A percentile compares a stretch with the other conserved stretches of the same genome.
phyloP scores from a whole-genome alignment of 2,113 vertebrate species.

The Dermatemys mawii region DNA sequence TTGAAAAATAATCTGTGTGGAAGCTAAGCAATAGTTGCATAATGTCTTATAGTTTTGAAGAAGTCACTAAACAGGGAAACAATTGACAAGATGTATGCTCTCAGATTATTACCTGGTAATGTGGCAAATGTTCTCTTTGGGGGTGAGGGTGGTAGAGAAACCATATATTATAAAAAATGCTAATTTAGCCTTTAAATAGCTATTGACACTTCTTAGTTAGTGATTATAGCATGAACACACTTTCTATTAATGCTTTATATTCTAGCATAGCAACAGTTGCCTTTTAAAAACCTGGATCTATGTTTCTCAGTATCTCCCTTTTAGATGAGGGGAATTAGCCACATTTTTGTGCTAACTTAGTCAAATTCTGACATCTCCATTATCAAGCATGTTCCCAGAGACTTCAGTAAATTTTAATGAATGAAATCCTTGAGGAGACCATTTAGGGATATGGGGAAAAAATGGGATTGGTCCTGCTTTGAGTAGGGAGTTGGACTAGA shows the following conservation, averaged over 20 bases:
- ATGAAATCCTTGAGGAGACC: too few relatives aligned
- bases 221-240: neutral
- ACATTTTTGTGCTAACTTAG: neutral
- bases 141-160: neutral
- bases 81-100: neutral
- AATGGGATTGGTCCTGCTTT: too few relatives aligned
- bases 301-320: too few relatives aligned
- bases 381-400: neutral
- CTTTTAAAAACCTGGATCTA: neutral
- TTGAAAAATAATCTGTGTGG: neutral
- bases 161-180: neutral
- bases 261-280: neutral
- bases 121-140: neutral
- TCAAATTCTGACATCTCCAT: neutral
- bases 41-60: neutral
- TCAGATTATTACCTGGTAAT: neutral
- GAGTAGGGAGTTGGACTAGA: too few relatives aligned
- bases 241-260: neutral
- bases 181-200: neutral
- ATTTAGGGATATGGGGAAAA: too few relatives aligned
- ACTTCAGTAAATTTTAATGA: neutral
- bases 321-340: neutral
- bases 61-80: neutral
- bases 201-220: neutral
- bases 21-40: too few relatives aligned